phyloP scores from a whole-genome alignment of 37 sponge, comb jelly and placozoan genomes.

The Sycon ciliatum region DNA sequence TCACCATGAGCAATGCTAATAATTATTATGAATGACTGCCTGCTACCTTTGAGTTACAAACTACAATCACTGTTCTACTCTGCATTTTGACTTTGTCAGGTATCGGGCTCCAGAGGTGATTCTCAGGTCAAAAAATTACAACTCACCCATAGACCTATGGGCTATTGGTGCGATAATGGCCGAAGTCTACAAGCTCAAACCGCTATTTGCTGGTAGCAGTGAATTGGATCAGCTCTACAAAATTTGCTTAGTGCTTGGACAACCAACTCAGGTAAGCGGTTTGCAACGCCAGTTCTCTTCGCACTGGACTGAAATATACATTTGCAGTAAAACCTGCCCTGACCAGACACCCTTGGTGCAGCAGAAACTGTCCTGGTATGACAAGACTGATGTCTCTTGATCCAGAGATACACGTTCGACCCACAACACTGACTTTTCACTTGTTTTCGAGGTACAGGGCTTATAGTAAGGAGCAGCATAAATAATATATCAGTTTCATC shows the following conservation, averaged over 20 bases:
- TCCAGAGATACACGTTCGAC: neutral
- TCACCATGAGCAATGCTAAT: no score
- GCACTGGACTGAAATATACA: neutral
- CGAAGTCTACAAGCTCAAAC: conserved; percentile 84
- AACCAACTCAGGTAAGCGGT: conserved; percentile 61
- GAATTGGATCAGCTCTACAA: conserved; percentile 88
- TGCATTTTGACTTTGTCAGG: conserved; percentile 36
- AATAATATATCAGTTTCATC: no score
- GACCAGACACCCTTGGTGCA: no score
- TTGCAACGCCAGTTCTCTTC: neutral
- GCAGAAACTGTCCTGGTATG: no score
- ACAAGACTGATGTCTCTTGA: neutral
- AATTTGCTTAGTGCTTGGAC: conserved; percentile 72
- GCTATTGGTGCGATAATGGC: conserved; percentile 89
- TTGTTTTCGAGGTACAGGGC: no score
- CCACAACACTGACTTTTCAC: neutral
- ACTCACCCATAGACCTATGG: conserved; percentile 95
- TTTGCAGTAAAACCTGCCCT: no score
- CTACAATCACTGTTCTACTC: neutral
- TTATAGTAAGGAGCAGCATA: no score
- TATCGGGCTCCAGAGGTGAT: conserved; percentile 92
- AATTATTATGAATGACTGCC: no score
- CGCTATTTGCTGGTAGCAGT: conserved; percentile 85
- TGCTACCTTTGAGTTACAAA: neutral
- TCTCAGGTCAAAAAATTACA: conserved; percentile 77